A percentile compares a stretch with the other conserved stretches of the same genome.
phyloP scores from a whole-genome alignment of 1,140 invertebrate genomes.

The Campodea augens region DNA sequence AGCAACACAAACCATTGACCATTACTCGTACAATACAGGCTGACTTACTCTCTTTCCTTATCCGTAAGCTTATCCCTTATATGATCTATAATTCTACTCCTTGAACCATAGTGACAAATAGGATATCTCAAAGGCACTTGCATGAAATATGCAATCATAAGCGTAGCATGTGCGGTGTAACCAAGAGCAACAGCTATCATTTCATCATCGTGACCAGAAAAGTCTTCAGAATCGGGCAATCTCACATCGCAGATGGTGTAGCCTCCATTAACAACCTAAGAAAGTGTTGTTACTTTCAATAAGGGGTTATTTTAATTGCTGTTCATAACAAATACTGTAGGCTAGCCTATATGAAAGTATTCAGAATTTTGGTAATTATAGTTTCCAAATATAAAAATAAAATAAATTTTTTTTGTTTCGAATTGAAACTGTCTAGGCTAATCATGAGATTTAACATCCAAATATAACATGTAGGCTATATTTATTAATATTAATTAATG shows the following conservation, averaged over 20 bases:
- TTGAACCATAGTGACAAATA: conserved; percentile 50
- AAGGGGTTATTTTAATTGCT: not conserved
- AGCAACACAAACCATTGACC: too few relatives aligned
- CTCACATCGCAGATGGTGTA: conserved; percentile 47
- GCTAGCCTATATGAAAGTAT: too few relatives aligned
- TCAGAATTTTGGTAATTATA: too few relatives aligned
- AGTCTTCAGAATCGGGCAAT: conserved; percentile 50
- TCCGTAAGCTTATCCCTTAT: conserved; percentile 47
- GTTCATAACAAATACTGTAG: not conserved
- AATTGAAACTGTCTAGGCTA: too few relatives aligned
- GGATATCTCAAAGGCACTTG: conserved; percentile 63
- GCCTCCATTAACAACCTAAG: conserved; percentile 25
- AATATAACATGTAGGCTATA: too few relatives aligned
- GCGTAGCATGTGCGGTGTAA: conserved; percentile 54
- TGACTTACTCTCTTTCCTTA: conserved; percentile 50
- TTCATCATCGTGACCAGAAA: conserved; percentile 36
- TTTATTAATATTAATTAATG: too few relatives aligned
- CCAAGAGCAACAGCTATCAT: conserved; percentile 55
- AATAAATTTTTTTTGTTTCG: too few relatives aligned
- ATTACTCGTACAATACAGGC: too few relatives aligned
- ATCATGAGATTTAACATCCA: too few relatives aligned
- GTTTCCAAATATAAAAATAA: too few relatives aligned
- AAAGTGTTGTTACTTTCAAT: not conserved
- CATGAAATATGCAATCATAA: conserved; percentile 59
- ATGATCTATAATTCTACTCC: conserved; percentile 54